Evolutionary conservation across 2,888 invertebrate genomes (phyloP).

Genomic region (Xylota segnis): DNA sequence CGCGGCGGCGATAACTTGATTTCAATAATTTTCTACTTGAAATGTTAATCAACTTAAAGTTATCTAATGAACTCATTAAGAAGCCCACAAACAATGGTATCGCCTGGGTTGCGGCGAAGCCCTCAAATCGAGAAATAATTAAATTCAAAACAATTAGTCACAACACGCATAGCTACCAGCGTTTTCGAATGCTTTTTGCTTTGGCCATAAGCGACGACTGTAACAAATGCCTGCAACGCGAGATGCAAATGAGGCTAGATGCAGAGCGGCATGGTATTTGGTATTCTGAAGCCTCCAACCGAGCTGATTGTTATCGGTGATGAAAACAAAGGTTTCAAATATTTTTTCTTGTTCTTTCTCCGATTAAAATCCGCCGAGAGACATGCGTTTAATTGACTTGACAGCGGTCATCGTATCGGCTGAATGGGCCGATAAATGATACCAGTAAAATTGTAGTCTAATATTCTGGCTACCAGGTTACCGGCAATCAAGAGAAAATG

Average conservation of each 20-base stretch:
- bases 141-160: conserved; percentile 73
- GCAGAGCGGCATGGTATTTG: not conserved
- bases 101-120: conserved; percentile 6
- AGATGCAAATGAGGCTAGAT: conserved; percentile 47
- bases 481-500: not conserved
- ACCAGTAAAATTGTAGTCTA: conserved; percentile 16
- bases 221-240: conserved; percentile 35
- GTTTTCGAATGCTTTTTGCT: conserved; percentile 33
- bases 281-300: conserved; percentile 1
- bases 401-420: conserved; percentile 24
- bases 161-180: conserved; percentile 64
- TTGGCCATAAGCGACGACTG: conserved; percentile 22
- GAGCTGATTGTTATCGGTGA: conserved; percentile 52
- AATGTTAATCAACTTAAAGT: conserved; percentile 63
- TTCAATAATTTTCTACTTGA: conserved; percentile 73
- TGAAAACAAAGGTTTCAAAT: conserved; percentile 35
- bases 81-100: conserved; percentile 39
- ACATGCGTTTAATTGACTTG: conserved; percentile 36
- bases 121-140: conserved; percentile 52
- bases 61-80: conserved; percentile 68
- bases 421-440: conserved; percentile 22
- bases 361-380: not conserved
- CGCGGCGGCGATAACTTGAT: conserved; percentile 46
- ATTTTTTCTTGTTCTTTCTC: conserved; percentile 11
- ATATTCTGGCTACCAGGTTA: conserved; percentile 6